phyloP scores from a whole-genome alignment of 2,797 vertebrate species.

The Artibeus lituratus region DNA sequence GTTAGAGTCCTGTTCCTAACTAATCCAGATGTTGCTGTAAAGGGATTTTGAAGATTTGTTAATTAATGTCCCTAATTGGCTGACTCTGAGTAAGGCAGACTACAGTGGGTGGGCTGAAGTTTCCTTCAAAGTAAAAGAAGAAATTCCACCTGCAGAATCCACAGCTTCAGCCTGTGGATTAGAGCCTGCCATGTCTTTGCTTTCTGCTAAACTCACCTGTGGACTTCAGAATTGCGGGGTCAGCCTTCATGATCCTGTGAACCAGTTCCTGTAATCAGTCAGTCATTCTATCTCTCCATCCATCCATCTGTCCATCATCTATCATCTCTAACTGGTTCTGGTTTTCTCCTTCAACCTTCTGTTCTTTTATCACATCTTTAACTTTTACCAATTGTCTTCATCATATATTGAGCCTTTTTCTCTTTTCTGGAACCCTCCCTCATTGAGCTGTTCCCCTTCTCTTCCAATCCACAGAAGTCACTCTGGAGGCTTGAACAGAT shows the following conservation, averaged over 20 bases:
- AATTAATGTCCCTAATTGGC: neutral
- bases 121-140: neutral
- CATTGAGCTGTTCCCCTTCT: neutral
- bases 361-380: neutral
- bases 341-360: neutral
- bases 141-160: neutral
- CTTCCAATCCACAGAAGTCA: rapidly evolving
- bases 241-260: neutral
- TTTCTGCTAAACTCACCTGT: neutral
- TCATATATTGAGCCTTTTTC: neutral
- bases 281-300: neutral
- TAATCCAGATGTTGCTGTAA: neutral
- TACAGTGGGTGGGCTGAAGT: neutral
- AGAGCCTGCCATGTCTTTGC: neutral
- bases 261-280: neutral
- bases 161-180: neutral
- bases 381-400: neutral
- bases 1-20: neutral
- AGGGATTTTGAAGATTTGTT: neutral
- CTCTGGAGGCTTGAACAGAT: neutral
- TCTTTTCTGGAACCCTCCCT: too few species aligned
- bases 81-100: neutral
- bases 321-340: neutral
- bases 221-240: neutral
- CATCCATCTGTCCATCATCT: neutral